Conservation (phyloP, 2,797 vertebrate genomes). For the Bryconaethiops microstoma region DNA sequence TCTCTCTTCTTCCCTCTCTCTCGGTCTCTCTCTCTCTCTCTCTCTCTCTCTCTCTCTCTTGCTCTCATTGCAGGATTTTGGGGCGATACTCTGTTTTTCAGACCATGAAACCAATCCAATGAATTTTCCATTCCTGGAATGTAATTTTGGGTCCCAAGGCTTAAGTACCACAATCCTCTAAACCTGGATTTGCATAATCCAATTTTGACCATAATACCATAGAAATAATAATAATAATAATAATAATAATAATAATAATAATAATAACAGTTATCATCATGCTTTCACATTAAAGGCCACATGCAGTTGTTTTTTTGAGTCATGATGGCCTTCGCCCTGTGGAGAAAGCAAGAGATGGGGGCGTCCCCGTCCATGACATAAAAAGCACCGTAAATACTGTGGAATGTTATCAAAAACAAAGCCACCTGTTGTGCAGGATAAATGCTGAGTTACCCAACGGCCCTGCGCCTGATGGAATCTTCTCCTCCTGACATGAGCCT, state of each 20-base stretch:
- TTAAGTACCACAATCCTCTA: slow-evolving; percentile 42
- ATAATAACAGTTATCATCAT: background rate
- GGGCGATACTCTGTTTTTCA: slow-evolving; percentile 12
- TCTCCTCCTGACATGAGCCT: slow-evolving; percentile 51
- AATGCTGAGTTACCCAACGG: slow-evolving; percentile 45
- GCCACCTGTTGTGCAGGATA: slow-evolving; percentile 37
- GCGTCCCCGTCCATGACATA: background rate
- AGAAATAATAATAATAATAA: slow-evolving; percentile 17
- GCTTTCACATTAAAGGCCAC: slow-evolving; percentile 10
- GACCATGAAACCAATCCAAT: slow-evolving; percentile 21
- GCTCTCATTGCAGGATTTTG: background rate
- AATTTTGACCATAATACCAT: slow-evolving; percentile 35
- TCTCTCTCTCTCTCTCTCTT: too few relatives aligned
- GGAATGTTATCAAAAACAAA: slow-evolving; percentile 19
- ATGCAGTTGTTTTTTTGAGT: slow-evolving; percentile 19
- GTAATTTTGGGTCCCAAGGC: slow-evolving; percentile 23
- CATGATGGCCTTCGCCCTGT: slow-evolving; percentile 16
- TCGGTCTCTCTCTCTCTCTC: too few relatives aligned
- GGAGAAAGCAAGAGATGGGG: slow-evolving; percentile 13
- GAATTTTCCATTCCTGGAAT: slow-evolving; percentile 33
- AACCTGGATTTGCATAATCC: slow-evolving; percentile 42
- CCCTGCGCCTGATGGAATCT: slow-evolving; percentile 27
- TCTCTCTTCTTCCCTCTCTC: too few relatives aligned
- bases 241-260: slow-evolving; percentile 10
- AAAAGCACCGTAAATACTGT: slow-evolving; percentile 32